Evolutionary conservation across 1,140 invertebrate species (phyloP).

Genomic region (Drosophila sp.): DNA sequence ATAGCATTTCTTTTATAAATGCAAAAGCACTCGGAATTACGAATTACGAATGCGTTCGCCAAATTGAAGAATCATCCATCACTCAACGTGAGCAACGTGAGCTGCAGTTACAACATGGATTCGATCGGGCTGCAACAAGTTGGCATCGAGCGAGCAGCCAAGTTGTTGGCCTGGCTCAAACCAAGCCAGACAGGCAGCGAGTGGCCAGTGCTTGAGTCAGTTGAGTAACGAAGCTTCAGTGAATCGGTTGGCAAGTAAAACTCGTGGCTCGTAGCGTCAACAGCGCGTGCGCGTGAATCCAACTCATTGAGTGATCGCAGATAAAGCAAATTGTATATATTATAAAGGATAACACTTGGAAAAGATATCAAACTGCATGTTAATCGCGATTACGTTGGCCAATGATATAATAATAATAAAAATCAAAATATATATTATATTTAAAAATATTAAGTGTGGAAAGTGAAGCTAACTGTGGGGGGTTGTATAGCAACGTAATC

Average conservation of each 20-base stretch:
- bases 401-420: neutral
- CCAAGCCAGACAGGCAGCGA: slow-evolving; percentile 11
- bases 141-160: slow-evolving; percentile 43
- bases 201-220: slow-evolving; percentile 39
- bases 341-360: slow-evolving; percentile 1
- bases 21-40: neutral
- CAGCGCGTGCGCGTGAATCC: slow-evolving; percentile 36
- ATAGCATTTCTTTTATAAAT: slow-evolving; percentile 2
- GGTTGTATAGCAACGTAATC: slow-evolving; percentile 63
- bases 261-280: neutral
- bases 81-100: slow-evolving; percentile 3
- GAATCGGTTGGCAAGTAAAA: slow-evolving; percentile 52
- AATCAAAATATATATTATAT: neutral
- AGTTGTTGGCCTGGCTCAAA: slow-evolving; percentile 25
- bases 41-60: slow-evolving; percentile 1
- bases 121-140: slow-evolving; percentile 55
- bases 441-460: slow-evolving; percentile 29
- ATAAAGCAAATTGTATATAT: neutral
- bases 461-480: slow-evolving; percentile 31
- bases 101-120: slow-evolving; percentile 16
- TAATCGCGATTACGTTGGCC: no score
- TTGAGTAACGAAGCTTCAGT: slow-evolving; percentile 63
- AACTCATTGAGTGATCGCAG: slow-evolving; percentile 7
- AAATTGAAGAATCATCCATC: slow-evolving; percentile 11
- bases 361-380: neutral